Percentiles rank a stretch among this genome's conserved stretches.
Evolutionary conservation across 2,113 vertebrate genomes (phyloP).

Genomic region (Rattus rattus): DNA sequence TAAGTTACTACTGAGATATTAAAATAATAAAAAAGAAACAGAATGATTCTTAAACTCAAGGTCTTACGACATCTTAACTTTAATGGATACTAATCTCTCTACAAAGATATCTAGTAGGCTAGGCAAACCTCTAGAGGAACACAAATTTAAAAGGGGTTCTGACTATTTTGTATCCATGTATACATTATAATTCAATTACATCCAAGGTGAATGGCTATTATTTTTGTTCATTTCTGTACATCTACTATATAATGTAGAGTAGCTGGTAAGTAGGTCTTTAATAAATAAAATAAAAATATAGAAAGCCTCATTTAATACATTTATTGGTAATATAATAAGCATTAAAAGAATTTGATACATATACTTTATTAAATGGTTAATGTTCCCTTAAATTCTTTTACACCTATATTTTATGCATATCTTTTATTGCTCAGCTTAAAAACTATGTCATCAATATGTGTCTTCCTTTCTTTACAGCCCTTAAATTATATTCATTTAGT

Average conservation of each 20-base stretch:
- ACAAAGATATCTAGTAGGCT: conserved; percentile 8
- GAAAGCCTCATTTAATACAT: conserved; percentile 41
- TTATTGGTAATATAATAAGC: conserved; percentile 50
- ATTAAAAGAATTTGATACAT: conserved; percentile 21
- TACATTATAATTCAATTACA: conserved; percentile 7
- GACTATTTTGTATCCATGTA: not conserved
- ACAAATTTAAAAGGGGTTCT: conserved; percentile 42
- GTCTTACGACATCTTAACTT: conserved; percentile 33
- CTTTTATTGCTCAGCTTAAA: conserved; percentile 62
- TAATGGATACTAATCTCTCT: not conserved
- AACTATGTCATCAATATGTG: conserved; percentile 39
- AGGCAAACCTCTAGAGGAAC: not conserved
- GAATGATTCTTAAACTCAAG: not conserved
- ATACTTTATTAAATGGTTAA: conserved; percentile 49
- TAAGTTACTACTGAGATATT: conserved; percentile 35
- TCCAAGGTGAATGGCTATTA: not conserved
- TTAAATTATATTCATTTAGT: conserved; percentile 64
- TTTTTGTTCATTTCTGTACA: conserved; percentile 47
- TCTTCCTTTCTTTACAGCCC: conserved; percentile 8
- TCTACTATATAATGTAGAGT: not conserved
- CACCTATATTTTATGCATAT: conserved; percentile 23
- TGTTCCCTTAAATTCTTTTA: not conserved
- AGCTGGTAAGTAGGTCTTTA: conserved; percentile 25
- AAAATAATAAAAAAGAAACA: not conserved
- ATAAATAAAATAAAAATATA: conserved; percentile 48